Base-by-base conservation (phyloP, 2,113 vertebrate genomes). In the Macquaria ambigua region DNA sequence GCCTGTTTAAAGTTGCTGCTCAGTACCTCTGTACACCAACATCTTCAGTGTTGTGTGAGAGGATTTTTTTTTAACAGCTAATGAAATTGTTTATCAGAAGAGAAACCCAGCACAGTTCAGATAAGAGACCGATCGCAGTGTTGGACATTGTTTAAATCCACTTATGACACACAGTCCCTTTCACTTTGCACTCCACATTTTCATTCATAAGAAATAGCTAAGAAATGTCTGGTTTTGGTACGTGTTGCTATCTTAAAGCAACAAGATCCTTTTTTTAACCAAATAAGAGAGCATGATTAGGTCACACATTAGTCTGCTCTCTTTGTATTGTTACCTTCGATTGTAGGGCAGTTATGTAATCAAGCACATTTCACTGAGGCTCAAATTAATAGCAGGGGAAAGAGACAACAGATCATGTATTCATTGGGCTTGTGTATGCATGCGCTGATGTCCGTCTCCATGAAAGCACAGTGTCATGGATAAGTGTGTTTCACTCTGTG, bases 311-410 rank as follows among this genome's bases (percentile, higher is more conserved):
- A 58, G n/a, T 31, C 21, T 55, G 21, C 75, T 43, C 3, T 69
- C 62, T 67, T 48, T 68, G 23, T 37, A 20, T 73, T 74, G 25
- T 12, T 81, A 48, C 71, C 56, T 58, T 34, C 0, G 1, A 75
- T 67, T 80, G 71, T 81, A 25, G n/a, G 34, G 11, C 58, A 75
- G 86, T 86, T 88, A 88, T 52, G 5, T 77, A 69, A 88, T 78
- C 43, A 69, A 77, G 78, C 68, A 59, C 69, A 43, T 85, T 75
- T 46, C 48, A 61, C 46, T 61, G 15, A 67, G 8, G 74, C 61
- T 72, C 28, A 59, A 39, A 70, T 61, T 20, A 78, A 46, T 23
- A 64, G 55, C 74, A 28, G 7, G n/a, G 48, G 18, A 23, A 28
- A 20, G 58, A 75, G n/a, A 77, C 21, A 69, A 74, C 20, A 64